Evolutionary conservation across 2,888 invertebrate species (phyloP).

Genomic region (Drosophila ochracea): DNA sequence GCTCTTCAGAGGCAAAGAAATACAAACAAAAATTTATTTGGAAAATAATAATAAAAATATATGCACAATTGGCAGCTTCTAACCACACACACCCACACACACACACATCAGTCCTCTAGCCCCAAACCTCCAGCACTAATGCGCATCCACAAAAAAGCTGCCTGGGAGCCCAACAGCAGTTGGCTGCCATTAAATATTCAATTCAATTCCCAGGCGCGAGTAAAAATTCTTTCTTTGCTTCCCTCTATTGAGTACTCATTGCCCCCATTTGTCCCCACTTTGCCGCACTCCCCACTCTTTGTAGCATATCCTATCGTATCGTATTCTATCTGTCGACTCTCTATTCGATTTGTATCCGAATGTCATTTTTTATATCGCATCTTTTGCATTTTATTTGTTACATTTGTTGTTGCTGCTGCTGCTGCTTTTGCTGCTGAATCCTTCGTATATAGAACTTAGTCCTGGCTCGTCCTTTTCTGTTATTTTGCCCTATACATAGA

Average conservation of each 20-base stretch:
- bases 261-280: not conserved
- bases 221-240: constrained; percentile 26
- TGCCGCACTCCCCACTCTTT: not conserved
- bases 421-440: constrained; percentile 30
- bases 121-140: constrained; percentile 1
- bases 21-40: not conserved
- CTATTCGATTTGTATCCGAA: constrained; percentile 80
- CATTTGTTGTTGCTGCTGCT: constrained; percentile 68
- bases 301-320: constrained; percentile 15
- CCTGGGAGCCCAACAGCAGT: constrained; percentile 65
- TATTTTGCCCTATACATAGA: constrained; percentile 30
- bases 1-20: not conserved
- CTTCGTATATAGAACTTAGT: constrained; percentile 34
- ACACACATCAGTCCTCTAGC: constrained; percentile 13
- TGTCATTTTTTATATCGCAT: constrained; percentile 82
- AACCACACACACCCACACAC: constrained; percentile 38
- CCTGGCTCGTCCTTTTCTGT: constrained; percentile 31
- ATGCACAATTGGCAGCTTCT: constrained; percentile 40
- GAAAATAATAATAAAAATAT: constrained; percentile 23
- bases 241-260: not conserved
- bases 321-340: constrained; percentile 45
- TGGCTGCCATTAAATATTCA: constrained; percentile 81
- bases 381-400: constrained; percentile 79
- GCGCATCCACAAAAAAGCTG: constrained; percentile 12
- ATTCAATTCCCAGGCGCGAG: constrained; percentile 65